These are phyloP conservation scores for Dryobotodes eremita DNA, from an alignment of 2,888 invertebrate genomes.

Conservation along the genomic window DNA sequence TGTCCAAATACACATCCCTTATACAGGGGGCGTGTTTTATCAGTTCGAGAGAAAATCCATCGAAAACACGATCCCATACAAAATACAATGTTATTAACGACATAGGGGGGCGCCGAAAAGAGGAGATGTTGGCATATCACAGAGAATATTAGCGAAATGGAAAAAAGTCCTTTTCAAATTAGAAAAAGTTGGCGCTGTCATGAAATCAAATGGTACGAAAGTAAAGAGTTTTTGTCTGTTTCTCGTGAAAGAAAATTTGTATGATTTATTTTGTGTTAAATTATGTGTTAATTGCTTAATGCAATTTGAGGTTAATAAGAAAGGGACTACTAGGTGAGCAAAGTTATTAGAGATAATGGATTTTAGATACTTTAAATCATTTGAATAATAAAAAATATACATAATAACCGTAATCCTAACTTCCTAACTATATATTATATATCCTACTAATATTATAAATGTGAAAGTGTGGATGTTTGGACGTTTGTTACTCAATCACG, in stretches of 20 bases:
- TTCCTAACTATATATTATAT: no score
- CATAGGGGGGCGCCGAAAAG: not conserved
- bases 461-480: no score
- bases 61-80: constrained; percentile 49
- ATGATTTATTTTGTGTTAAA: not conserved
- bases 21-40: constrained; percentile 47
- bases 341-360: not conserved
- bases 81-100: constrained; percentile 17
- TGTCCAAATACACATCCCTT: constrained; percentile 9
- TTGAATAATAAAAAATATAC: no score
- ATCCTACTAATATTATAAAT: no score
- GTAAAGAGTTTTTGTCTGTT: constrained; percentile 15
- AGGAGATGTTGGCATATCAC: not conserved
- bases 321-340: not conserved
- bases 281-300: not conserved
- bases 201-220: constrained; percentile 22
- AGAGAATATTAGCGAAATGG: constrained; percentile 29
- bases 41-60: constrained; percentile 30
- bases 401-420: no score
- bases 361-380: not conserved
- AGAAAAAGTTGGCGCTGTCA: constrained; percentile 23
- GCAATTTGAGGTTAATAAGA: not conserved
- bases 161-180: constrained; percentile 28
- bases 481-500: no score
- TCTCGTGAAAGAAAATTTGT: not conserved